These are phyloP conservation scores for Dinocampus coccinellae DNA, from an alignment of 2,888 invertebrate genomes.

Conservation along the genomic window DNA sequence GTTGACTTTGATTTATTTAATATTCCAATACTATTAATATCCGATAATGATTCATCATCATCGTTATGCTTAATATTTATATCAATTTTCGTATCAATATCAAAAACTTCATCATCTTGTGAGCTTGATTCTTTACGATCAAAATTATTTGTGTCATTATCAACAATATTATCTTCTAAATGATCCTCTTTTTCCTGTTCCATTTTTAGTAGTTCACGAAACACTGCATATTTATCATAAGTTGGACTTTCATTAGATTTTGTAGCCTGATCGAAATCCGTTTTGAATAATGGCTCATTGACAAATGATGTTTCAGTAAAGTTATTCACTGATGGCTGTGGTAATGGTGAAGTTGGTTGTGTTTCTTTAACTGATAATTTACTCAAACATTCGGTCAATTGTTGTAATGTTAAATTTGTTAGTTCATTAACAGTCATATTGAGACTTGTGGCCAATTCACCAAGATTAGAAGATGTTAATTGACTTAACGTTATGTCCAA, in stretches of 20 bases:
- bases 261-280: constrained; percentile 75
- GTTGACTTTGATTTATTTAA: not conserved
- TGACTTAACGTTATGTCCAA: constrained; percentile 87
- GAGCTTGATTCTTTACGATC: constrained; percentile 4
- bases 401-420: constrained; percentile 88
- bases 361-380: constrained; percentile 61
- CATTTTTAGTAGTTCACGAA: constrained; percentile 85
- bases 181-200: constrained; percentile 66
- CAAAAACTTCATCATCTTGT: not conserved
- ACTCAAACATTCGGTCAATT: constrained; percentile 85
- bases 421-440: constrained; percentile 84
- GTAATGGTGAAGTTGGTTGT: constrained; percentile 36
- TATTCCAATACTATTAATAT: not conserved
- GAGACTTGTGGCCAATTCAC: constrained; percentile 81
- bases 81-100: constrained; percentile 13
- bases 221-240: constrained; percentile 89
- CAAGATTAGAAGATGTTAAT: constrained; percentile 84
- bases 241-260: constrained; percentile 71
- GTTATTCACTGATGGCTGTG: constrained; percentile 47
- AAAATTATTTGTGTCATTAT: constrained; percentile 21
- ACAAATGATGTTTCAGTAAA: constrained; percentile 51
- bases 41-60: not conserved
- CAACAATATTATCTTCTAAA: not conserved
- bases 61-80: constrained; percentile 20
- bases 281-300: constrained; percentile 74